These are phyloP conservation scores for Distichodus sexfasciatus DNA, from an alignment of 2,797 vertebrate species.

Conservation along the genomic window DNA sequence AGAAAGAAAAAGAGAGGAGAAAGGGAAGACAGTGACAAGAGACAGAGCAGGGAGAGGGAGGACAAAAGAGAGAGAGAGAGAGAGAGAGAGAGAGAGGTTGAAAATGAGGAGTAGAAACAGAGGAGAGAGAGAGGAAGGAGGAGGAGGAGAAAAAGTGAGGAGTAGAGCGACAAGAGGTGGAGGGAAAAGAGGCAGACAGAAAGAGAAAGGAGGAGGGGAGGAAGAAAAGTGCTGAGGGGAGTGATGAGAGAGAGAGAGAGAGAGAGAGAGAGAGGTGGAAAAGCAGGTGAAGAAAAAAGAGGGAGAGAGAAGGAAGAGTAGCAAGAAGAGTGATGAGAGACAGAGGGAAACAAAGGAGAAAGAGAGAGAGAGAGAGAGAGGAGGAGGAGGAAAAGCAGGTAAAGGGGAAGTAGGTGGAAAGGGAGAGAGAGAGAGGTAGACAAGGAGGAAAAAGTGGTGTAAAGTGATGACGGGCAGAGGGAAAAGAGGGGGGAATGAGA, in stretches of 20 bases:
- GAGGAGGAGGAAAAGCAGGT: conserved; percentile 42
- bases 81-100: conserved; percentile 30
- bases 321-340: conserved; percentile 33
- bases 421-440: conserved; percentile 31
- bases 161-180: conserved; percentile 32
- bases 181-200: conserved; percentile 25
- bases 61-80: conserved; percentile 23
- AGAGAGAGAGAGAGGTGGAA: conserved; percentile 27
- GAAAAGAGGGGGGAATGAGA: too few relatives aligned
- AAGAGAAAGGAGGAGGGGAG: conserved; percentile 33
- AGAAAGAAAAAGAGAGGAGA: too few relatives aligned
- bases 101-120: conserved; percentile 40
- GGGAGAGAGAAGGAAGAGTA: conserved; percentile 46
- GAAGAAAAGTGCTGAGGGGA: conserved; percentile 38
- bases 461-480: too few relatives aligned
- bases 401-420: conserved; percentile 27
- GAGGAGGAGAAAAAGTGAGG: conserved; percentile 35
- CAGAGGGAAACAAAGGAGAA: conserved; percentile 13
- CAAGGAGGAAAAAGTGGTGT: conserved; percentile 40
- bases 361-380: conserved; percentile 26
- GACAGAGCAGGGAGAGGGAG: conserved; percentile 28
- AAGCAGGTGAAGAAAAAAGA: conserved; percentile 42
- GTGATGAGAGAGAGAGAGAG: conserved; percentile 28
- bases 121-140: conserved; percentile 47
- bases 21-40: conserved; percentile 48